Evolutionary conservation across 2,113 vertebrate genomes (phyloP), one percentile per base, ranked within the genome.

Genomic region (Pandion haliaetus): DNA sequence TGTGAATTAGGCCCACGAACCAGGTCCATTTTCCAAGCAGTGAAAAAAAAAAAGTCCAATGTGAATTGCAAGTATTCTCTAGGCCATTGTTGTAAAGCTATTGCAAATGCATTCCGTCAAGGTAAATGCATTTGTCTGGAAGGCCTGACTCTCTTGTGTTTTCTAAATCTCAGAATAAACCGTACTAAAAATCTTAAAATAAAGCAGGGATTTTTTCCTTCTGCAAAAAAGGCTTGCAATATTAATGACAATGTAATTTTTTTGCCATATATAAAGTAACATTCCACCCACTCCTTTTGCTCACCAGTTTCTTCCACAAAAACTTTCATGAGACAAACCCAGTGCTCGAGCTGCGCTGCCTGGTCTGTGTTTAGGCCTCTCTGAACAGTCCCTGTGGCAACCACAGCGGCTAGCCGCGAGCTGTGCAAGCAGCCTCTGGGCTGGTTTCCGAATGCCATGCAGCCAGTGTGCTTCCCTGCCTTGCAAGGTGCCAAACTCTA

Each of bases 21-120:
- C 90, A 95, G 98, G 98, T 98, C 98, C 98, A 98, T 99, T 99
- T 99, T 98, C 99, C 96, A 95, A 98, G 97, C 95, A 96, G 95
- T 38, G 95, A 89, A 86, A 95, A 95, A 98, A 97, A 95, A 97
- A 96, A 98, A 98, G 97, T 98, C 98, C 98, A 58, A 65, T 97
- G 98, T 98, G 98, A 98, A 99, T 99, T 99, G 98, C 72, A 98
- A 99, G 99, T 98, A 98, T 99, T 99, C 98, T 99, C 99, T 95
- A 98, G 99, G 97, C 98, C 98, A 98, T 99, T 99, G 99, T 99
- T 98, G 98, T 98, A 98, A 98, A 97, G 98, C 97, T 97, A 98
- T 97, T 98, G 98, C 98, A 99, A 99, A 99, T 99, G 99, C 98
- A 98, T 98, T 99, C 98, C 96, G 31, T 98, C 98, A 98, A 98